These are phyloP conservation scores for Tokudaia muenninki DNA, from an alignment of 2,797 vertebrate species.

Conservation along the genomic window DNA sequence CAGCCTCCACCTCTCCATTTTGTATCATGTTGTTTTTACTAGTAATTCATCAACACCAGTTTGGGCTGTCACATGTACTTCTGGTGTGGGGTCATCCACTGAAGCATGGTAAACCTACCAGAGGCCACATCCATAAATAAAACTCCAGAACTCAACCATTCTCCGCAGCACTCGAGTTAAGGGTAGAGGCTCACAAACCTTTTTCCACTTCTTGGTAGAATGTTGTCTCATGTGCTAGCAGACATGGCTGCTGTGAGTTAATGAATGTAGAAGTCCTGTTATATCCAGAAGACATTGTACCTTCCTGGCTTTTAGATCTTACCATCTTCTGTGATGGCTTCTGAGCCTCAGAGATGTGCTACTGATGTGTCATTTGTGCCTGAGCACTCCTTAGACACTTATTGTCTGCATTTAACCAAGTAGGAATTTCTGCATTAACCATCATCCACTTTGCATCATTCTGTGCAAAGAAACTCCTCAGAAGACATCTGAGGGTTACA, in stretches of 20 bases:
- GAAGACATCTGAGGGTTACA: not conserved
- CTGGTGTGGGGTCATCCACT: not conserved
- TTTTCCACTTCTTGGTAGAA: not conserved
- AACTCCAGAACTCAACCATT: not conserved
- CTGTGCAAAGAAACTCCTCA: not conserved
- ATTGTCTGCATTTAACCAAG: not conserved
- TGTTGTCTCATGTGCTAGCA: not conserved
- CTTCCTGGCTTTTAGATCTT: not conserved
- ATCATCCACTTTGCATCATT: too few species aligned
- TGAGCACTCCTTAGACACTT: not conserved
- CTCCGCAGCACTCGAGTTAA: not conserved
- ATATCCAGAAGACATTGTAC: not conserved
- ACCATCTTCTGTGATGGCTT: not conserved
- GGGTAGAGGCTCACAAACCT: not conserved
- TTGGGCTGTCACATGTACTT: not conserved
- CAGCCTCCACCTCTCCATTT: not conserved
- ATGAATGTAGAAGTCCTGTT: not conserved
- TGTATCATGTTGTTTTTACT: not conserved
- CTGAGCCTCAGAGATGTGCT: not conserved
- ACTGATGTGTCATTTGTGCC: not conserved
- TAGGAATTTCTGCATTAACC: not conserved
- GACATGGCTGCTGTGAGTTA: not conserved
- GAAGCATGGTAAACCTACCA: not conserved
- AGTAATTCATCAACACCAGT: too few species aligned
- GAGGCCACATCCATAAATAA: not conserved